These are phyloP conservation scores for Gephyroberyx darwinii DNA, from an alignment of 2,797 vertebrate species.

Conservation along the genomic window DNA sequence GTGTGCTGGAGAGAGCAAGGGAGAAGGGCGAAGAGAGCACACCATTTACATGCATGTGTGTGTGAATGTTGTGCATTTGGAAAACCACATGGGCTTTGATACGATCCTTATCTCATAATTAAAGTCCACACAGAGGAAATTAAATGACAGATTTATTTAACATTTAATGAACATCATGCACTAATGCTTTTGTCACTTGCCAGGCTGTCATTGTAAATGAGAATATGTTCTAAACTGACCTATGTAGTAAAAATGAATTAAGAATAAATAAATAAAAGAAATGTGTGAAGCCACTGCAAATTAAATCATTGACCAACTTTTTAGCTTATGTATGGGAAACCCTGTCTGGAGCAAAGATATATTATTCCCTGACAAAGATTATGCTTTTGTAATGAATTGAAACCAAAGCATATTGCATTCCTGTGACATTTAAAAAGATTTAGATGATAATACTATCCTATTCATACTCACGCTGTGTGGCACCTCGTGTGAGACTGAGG, in stretches of 20 bases:
- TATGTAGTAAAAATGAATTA: too few species aligned
- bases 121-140: conserved; percentile 4
- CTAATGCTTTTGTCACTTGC: too few species aligned
- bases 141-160: background rate
- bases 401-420: background rate
- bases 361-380: background rate
- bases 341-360: too few species aligned
- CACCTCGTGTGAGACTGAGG: background rate
- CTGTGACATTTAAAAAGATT: background rate
- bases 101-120: conserved; percentile 19
- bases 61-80: conserved; percentile 17
- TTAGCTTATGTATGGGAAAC: too few species aligned
- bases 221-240: too few species aligned
- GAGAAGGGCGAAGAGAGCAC: background rate
- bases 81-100: background rate
- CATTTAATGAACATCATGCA: too few species aligned
- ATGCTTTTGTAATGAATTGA: background rate
- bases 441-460: conserved; percentile 38
- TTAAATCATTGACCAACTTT: too few species aligned
- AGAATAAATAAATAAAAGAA: too few species aligned
- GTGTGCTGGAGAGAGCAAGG: background rate
- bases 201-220: too few species aligned
- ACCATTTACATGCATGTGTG: conserved; percentile 13
- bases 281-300: too few species aligned
- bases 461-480: conserved; percentile 27